Percentiles rank a stretch among this genome's conserved stretches.
These are phyloP conservation scores for Cantharis flavilabris DNA, from an alignment of 2,888 invertebrate genomes.

Conservation along the genomic window DNA sequence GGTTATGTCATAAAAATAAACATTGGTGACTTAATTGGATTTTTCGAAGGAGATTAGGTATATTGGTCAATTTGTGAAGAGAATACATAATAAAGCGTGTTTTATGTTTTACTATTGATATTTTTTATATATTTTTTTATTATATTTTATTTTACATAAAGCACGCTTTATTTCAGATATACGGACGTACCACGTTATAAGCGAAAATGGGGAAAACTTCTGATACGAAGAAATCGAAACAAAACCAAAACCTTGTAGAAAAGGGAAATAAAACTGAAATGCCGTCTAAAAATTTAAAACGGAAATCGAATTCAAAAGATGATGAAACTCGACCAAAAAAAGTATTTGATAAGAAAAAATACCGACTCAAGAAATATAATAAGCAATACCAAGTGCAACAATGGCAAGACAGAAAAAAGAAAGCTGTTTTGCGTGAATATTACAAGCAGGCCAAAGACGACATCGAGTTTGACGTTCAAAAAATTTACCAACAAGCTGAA, in stretches of 20 bases:
- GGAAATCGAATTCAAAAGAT: not conserved
- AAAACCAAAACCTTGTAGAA: conserved; percentile 28
- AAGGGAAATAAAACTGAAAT: not conserved
- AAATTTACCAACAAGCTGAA: conserved; percentile 57
- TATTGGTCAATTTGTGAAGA: not conserved
- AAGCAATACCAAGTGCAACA: conserved; percentile 71
- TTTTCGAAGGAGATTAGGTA: not conserved
- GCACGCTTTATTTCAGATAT: conserved; percentile 42
- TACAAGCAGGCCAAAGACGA: conserved; percentile 60
- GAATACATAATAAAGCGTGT: conserved; percentile 34
- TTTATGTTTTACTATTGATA: conserved; percentile 12
- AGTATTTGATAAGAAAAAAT: conserved; percentile 70
- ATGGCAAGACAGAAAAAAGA: conserved; percentile 70
- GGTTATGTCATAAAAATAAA: not conserved
- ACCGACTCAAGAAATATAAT: conserved; percentile 70
- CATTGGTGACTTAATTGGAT: not conserved
- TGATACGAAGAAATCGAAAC: conserved; percentile 14
- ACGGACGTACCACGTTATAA: not conserved
- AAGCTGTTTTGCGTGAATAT: conserved; percentile 61
- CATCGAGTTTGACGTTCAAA: conserved; percentile 57
- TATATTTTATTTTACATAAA: conserved; percentile 24
- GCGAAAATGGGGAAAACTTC: conserved; percentile 19
- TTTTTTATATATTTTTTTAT: not conserved
- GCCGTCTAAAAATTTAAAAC: not conserved
- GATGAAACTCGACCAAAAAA: conserved; percentile 54